Base-by-base conservation (phyloP, 35 echinoderm and acorn worm genomes). In the Apostichopus japonicus region DNA sequence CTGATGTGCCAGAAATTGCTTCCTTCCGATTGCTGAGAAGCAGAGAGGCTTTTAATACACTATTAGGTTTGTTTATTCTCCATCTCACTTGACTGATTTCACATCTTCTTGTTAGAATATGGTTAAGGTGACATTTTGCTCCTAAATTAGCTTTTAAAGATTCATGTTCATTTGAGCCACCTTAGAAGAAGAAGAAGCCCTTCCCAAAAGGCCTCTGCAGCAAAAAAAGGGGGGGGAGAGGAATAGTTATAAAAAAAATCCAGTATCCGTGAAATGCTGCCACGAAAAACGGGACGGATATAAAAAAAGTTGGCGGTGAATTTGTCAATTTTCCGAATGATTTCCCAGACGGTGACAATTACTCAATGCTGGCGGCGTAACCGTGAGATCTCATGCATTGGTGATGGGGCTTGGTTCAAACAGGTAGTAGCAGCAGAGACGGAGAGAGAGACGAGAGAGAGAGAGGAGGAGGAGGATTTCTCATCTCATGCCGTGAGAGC, bases 101-200 rank as follows among this genome's bases (percentile, higher is more conserved):
- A 75, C n/a, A 19, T 75, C 16, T 23, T 23, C 8, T 19, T 75
- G 17, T n/a, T 5, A 75, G 71, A 23, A 75, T 75, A 75, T 75
- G 71, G 17, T 19, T 14, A 7, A 75, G 71, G 71, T 75, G 71
- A 75, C 71, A 75, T 75, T 75, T 75, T 75, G 71, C 16, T 21
- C 17, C 71, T 75, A 75, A 75, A 75, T 75, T 75, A 75, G 71
- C 71, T 75, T 75, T 75, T 75, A 75, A 75, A 19, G 21, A 75
- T 75, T 75, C 71, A 75, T 75, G 71, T 75, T 75, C 17, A 6
- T 15, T 23, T 1, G 71, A 75, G 13, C 17, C 8, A 5, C 22
- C 71, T n/a, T 24, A 44, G 33, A 44, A 44, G 33, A 44, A 44
- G 33, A 6, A n/a, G n/a, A 73, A 75, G 71, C 22, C 71, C 71